phyloP scores from a whole-genome alignment of 2,113 vertebrate species.

The Crotalus helleri region DNA sequence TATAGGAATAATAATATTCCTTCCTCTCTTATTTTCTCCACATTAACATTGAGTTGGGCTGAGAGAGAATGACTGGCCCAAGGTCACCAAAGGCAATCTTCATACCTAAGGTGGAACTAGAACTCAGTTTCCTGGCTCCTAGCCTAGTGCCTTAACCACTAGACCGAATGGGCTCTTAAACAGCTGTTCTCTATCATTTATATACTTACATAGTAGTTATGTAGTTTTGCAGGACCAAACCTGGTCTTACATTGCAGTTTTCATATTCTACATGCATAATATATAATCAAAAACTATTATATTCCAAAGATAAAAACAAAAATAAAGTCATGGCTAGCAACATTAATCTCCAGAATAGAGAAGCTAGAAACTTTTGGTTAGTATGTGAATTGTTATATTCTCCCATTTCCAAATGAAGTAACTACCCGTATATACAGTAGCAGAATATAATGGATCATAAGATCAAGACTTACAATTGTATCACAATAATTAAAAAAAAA shows the following conservation, averaged over 20 bases:
- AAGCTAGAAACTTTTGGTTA: not conserved
- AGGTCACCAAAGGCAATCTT: not conserved
- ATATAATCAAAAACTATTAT: not conserved
- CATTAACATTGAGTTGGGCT: not conserved
- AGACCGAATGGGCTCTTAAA: not conserved
- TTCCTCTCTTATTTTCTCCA: not conserved
- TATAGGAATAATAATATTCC: not conserved
- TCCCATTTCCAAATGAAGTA: not conserved
- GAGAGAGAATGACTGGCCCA: not conserved
- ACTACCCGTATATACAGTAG: not conserved
- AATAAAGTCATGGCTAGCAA: not conserved
- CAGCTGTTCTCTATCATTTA: not conserved
- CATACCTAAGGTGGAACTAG: not conserved
- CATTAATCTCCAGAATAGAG: not conserved
- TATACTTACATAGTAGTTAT: not conserved
- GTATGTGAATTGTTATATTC: not conserved
- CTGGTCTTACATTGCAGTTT: not conserved
- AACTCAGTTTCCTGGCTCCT: not conserved
- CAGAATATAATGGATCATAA: not conserved
- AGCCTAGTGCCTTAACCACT: not conserved
- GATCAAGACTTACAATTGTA: not conserved
- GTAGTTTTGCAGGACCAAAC: not conserved
- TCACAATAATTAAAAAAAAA: not conserved
- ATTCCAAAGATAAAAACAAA: not conserved
- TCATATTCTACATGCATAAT: not conserved